phyloP scores from a whole-genome alignment of 2,113 vertebrate species.

The Zosterops hypoxanthus region DNA sequence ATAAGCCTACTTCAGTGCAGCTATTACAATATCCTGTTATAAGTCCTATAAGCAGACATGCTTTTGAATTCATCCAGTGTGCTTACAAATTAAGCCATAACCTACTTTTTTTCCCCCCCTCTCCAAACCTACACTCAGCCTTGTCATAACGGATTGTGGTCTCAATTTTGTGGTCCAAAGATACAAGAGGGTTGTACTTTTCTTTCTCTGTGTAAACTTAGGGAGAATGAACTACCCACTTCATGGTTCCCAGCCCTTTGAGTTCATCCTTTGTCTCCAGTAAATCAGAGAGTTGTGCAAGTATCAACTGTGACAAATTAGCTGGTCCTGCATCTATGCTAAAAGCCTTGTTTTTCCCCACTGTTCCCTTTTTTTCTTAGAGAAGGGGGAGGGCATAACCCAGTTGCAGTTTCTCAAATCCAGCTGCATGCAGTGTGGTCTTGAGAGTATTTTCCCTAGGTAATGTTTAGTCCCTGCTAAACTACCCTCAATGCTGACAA shows the following conservation, averaged over 20 bases:
- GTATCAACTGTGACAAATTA: background rate
- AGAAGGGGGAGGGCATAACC: background rate
- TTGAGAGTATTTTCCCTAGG: background rate
- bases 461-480: background rate
- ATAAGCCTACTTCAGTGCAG: background rate
- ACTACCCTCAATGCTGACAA: background rate
- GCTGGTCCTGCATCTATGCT: background rate
- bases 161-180: background rate
- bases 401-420: background rate
- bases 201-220: accelerated
- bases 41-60: background rate
- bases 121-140: background rate
- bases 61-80: background rate
- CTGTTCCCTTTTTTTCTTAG: background rate
- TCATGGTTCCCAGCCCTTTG: background rate
- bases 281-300: background rate
- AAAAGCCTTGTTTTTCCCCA: background rate
- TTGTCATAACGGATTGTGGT: background rate
- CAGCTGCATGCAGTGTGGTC: background rate
- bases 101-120: background rate
- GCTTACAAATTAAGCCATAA: background rate
- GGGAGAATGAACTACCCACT: background rate
- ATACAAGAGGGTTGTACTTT: background rate
- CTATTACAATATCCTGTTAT: background rate
- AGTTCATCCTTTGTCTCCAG: background rate